A percentile compares a stretch with the other conserved stretches of the same genome.
phyloP scores from a whole-genome alignment of 2,113 vertebrate species.

The Chaetura pelagica region DNA sequence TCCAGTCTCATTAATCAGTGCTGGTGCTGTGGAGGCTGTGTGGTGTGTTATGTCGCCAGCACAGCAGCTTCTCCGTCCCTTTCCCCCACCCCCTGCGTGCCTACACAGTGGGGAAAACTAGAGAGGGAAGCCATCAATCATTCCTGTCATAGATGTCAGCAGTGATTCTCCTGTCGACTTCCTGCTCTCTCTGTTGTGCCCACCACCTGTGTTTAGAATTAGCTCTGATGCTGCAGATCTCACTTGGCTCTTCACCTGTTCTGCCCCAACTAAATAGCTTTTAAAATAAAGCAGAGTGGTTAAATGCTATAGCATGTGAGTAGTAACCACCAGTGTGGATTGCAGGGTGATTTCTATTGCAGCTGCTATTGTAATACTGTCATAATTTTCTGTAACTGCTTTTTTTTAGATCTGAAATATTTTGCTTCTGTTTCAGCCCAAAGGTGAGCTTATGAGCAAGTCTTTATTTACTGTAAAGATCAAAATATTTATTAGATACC shows the following conservation, averaged over 20 bases:
- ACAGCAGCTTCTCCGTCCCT: conserved; percentile 74
- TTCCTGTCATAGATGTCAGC: conserved; percentile 89
- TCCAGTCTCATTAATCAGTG: conserved; percentile 95
- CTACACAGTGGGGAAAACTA: conserved; percentile 86
- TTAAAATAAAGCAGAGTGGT: background rate
- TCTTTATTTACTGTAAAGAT: background rate
- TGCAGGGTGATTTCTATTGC: background rate
- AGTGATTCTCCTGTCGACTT: conserved; percentile 73
- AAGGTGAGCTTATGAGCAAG: background rate
- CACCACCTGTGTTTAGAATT: conserved; percentile 83
- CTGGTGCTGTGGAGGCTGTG: conserved; percentile 80
- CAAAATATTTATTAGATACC: background rate
- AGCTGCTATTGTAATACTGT: background rate
- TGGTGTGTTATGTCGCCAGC: conserved; percentile 84
- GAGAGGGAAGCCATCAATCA: conserved; percentile 99
- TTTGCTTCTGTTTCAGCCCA: background rate
- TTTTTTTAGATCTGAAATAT: background rate
- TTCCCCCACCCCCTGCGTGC: conserved; percentile 80
- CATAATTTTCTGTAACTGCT: background rate
- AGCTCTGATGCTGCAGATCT: conserved; percentile 64
- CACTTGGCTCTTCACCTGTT: conserved; percentile 76
- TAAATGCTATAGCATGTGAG: conserved; percentile 22
- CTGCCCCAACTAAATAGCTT: background rate
- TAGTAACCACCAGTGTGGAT: background rate
- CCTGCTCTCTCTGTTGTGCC: conserved; percentile 70